Conservation (phyloP, 1,140 invertebrate genomes). For the Pemphigus obesinymphae region DNA sequence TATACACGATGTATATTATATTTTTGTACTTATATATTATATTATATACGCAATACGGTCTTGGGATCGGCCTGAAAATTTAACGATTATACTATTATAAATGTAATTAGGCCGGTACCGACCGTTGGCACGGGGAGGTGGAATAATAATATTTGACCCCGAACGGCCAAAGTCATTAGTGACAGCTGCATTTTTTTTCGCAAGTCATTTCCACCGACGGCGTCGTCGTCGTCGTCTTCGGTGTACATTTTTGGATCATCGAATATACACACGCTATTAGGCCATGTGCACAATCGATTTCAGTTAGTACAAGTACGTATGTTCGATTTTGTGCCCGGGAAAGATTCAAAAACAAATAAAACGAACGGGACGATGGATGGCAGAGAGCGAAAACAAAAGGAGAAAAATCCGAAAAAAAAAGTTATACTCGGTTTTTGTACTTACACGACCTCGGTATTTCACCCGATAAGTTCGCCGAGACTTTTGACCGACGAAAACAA, state of each 20-base stretch:
- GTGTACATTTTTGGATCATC: slow-evolving; percentile 7
- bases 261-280: not conserved
- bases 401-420: not conserved
- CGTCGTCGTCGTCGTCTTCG: not conserved
- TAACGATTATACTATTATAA: no score
- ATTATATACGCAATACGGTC: no score
- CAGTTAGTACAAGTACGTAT: not conserved
- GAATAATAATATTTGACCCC: not conserved
- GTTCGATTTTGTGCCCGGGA: not conserved
- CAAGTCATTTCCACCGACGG: slow-evolving; percentile 10
- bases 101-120: slow-evolving; percentile 1
- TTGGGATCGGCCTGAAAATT: no score
- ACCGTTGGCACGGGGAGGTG: not conserved
- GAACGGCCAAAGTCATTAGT: not conserved
- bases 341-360: slow-evolving; percentile 17
- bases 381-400: not conserved
- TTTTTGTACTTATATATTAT: no score
- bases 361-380: not conserved
- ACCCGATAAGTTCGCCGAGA: not conserved
- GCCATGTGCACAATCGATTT: no score
- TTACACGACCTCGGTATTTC: not conserved
- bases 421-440: not conserved
- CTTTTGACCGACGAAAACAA: not conserved
- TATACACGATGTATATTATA: no score
- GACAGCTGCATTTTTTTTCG: slow-evolving; percentile 38